Percentiles rank a stretch among this genome's conserved stretches.
Evolutionary conservation across 2,797 vertebrate species (phyloP).

Genomic region (Danio aesculapii): DNA sequence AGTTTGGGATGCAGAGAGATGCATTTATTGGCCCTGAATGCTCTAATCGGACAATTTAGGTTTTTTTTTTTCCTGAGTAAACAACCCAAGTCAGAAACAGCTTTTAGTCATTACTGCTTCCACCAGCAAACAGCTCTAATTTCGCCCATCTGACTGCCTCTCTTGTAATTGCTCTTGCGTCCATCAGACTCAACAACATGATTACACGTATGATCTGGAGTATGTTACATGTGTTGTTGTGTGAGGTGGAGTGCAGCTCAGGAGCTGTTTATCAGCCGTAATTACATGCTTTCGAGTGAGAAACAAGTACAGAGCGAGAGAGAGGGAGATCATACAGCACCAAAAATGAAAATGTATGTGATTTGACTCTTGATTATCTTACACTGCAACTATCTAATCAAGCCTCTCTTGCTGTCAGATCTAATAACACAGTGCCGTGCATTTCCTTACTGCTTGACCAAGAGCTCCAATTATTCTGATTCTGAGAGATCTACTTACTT

Average conservation of each 20-base stretch:
- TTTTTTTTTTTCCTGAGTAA: conserved; percentile 42
- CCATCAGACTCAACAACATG: conserved; percentile 66
- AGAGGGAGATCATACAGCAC: conserved; percentile 44
- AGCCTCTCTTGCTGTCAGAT: conserved; percentile 50
- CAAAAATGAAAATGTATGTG: conserved; percentile 57
- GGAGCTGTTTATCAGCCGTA: conserved; percentile 63
- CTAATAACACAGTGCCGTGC: conserved; percentile 54
- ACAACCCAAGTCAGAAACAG: conserved; percentile 54
- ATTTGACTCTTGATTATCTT: conserved; percentile 61
- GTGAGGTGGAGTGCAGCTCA: conserved; percentile 58
- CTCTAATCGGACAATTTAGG: conserved; percentile 50
- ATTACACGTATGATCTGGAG: conserved; percentile 64
- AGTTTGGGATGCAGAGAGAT: conserved; percentile 10
- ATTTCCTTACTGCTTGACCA: conserved; percentile 41
- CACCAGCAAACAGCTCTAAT: conserved; percentile 51
- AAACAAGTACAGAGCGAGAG: conserved; percentile 37
- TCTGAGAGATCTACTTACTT: conserved; percentile 28
- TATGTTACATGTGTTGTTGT: conserved; percentile 61
- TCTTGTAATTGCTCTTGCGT: conserved; percentile 58
- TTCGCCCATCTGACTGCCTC: conserved; percentile 56
- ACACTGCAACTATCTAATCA: conserved; percentile 58
- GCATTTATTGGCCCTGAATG: conserved; percentile 49
- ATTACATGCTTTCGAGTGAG: conserved; percentile 55
- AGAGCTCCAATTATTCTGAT: conserved; percentile 57
- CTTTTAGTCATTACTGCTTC: conserved; percentile 58